A percentile compares a stretch with the other conserved stretches of the same genome.
Evolutionary conservation across 2,797 vertebrate genomes (phyloP).

Genomic region (Argyrosomus regius): DNA sequence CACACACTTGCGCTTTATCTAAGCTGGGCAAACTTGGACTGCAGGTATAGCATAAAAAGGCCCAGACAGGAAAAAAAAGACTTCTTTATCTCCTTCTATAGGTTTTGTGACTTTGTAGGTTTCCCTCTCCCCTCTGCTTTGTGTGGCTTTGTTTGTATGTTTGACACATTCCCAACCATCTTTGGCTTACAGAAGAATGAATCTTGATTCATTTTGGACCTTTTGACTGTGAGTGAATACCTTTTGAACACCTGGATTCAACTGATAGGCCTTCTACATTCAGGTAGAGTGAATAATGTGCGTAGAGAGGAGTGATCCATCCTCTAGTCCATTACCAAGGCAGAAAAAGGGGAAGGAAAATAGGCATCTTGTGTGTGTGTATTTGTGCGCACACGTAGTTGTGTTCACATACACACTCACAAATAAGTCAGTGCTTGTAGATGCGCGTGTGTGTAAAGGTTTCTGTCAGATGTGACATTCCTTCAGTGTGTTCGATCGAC

Average conservation of each 20-base stretch:
- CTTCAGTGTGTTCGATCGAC: conserved; percentile 68
- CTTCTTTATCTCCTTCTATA: neutral
- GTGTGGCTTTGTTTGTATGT: conserved; percentile 15
- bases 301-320: conserved; percentile 54
- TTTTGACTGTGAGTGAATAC: conserved; percentile 40
- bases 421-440: conserved; percentile 36
- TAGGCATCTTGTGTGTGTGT: conserved; percentile 17
- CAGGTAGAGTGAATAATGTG: conserved; percentile 60
- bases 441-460: conserved; percentile 40
- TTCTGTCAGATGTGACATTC: conserved; percentile 72
- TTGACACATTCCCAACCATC: neutral
- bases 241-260: conserved; percentile 37
- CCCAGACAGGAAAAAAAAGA: neutral
- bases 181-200: conserved; percentile 13
- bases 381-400: neutral
- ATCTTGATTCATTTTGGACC: conserved; percentile 29
- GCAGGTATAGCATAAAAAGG: conserved; percentile 20
- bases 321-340: conserved; percentile 60
- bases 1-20: conserved; percentile 7
- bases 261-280: conserved; percentile 41
- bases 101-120: neutral
- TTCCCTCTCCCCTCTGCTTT: neutral
- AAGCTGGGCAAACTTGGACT: conserved; percentile 15
- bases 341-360: conserved; percentile 37
- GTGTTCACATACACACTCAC: conserved; percentile 24